A percentile compares a stretch with the other conserved stretches of the same genome.
phyloP scores from a whole-genome alignment of 2,113 vertebrate genomes.

The Charadrius vociferus region DNA sequence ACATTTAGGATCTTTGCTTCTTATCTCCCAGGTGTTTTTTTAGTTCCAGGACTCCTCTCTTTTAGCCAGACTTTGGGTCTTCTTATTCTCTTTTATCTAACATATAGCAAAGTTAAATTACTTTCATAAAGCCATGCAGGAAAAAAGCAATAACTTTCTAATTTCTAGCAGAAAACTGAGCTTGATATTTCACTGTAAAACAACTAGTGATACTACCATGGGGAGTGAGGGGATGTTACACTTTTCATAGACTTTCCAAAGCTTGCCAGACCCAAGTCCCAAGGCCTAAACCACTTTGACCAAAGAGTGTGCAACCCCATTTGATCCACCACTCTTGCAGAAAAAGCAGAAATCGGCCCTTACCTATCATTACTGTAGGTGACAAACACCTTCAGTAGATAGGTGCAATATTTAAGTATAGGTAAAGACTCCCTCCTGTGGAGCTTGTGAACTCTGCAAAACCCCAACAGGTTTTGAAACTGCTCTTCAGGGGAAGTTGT shows the following conservation, averaged over 20 bases:
- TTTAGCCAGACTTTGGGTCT: neutral
- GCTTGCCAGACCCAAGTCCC: neutral
- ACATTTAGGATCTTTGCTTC: neutral
- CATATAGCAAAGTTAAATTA: neutral
- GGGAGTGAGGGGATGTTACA: neutral
- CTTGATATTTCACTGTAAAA: neutral
- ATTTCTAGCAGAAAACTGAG: neutral
- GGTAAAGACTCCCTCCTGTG: slow-evolving; percentile 64
- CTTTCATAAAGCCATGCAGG: neutral
- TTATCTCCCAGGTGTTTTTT: neutral
- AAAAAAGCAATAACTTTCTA: neutral
- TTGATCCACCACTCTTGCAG: neutral
- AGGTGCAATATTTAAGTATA: neutral
- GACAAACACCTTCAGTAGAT: neutral
- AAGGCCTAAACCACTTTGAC: neutral
- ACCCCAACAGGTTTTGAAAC: neutral
- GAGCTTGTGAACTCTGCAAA: slow-evolving; percentile 21
- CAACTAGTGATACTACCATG: neutral
- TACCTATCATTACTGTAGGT: neutral
- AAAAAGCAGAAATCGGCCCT: neutral
- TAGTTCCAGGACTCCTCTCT: neutral
- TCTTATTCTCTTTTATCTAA: neutral
- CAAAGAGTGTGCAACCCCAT: neutral
- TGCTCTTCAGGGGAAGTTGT: neutral
- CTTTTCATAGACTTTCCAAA: neutral